Percentiles rank a stretch among this genome's conserved stretches.
Conservation (phyloP, 1,140 invertebrate genomes). For the Drosophila ananassae region DNA sequence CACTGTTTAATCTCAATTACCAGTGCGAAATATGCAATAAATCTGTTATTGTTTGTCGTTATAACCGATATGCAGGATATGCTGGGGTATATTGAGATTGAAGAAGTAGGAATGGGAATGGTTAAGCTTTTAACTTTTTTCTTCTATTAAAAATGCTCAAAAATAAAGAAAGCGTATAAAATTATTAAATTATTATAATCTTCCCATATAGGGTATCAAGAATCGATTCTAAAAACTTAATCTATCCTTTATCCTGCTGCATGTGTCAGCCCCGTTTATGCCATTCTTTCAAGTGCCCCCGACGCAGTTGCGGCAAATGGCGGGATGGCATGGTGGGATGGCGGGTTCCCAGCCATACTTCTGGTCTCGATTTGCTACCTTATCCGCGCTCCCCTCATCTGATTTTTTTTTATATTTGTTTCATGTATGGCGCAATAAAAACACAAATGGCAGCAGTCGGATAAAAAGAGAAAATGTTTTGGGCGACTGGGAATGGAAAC, state of each 20-base stretch:
- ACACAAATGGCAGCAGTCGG: conserved; percentile 68
- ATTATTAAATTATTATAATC: not conserved
- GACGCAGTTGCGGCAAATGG: conserved; percentile 74
- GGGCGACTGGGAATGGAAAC: conserved; percentile 6
- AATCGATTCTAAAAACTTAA: conserved; percentile 13
- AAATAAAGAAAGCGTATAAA: not conserved
- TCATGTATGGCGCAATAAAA: conserved; percentile 75
- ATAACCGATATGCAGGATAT: conserved; percentile 33
- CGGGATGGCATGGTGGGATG: conserved; percentile 4
- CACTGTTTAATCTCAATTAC: conserved; percentile 81
- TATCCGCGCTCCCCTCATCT: conserved; percentile 15
- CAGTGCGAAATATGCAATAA: conserved; percentile 78
- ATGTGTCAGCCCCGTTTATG: conserved; percentile 58
- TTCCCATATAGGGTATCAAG: conserved; percentile 2
- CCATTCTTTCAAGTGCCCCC: conserved; percentile 65
- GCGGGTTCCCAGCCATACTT: conserved; percentile 22
- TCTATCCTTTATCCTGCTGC: conserved; percentile 9
- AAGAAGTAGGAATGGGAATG: not conserved
- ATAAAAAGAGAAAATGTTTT: conserved; percentile 48
- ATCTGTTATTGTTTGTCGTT: conserved; percentile 77
- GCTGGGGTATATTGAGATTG: not conserved
- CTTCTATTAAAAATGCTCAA: not conserved
- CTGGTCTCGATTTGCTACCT: conserved; percentile 47
- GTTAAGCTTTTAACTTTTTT: not conserved
- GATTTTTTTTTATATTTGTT: conserved; percentile 65